Percentiles rank a stretch among this genome's conserved stretches.
phyloP scores from a whole-genome alignment of 2,888 invertebrate species.

The Dexiosoma caninum region DNA sequence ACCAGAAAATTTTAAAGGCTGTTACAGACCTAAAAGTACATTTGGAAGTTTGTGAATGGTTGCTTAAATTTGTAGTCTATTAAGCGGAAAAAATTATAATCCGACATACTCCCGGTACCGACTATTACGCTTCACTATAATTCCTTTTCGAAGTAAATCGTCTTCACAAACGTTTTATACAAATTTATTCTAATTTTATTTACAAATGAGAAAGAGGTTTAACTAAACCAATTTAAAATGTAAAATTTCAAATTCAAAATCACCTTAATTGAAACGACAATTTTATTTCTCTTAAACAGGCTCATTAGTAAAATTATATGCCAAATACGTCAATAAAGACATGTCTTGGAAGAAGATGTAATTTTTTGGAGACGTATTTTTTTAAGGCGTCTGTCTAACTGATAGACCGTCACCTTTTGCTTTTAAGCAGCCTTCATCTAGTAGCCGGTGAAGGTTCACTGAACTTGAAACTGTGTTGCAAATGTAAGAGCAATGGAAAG shows the following conservation, averaged over 20 bases:
- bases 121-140: no score
- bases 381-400: constrained; percentile 20
- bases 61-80: no score
- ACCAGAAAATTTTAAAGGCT: no score
- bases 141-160: no score
- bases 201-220: no score
- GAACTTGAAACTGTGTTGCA: constrained; percentile 37
- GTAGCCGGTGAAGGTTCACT: constrained; percentile 11
- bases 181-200: no score
- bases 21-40: no score
- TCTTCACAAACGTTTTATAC: no score
- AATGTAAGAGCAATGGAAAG: background rate
- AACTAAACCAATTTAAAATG: background rate
- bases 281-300: background rate
- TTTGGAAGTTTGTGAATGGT: no score
- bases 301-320: constrained; percentile 31
- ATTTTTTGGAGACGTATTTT: constrained; percentile 1
- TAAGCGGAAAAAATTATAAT: no score
- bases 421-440: constrained; percentile 5
- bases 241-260: constrained; percentile 46
- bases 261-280: constrained; percentile 1
- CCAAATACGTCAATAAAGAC: constrained; percentile 15
- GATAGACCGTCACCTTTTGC: background rate
- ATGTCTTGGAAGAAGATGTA: background rate
- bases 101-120: no score